Percentiles rank a stretch among this genome's conserved stretches.
Evolutionary conservation across 2,797 vertebrate species (phyloP).

Genomic region (Sphenopsis melanotis): DNA sequence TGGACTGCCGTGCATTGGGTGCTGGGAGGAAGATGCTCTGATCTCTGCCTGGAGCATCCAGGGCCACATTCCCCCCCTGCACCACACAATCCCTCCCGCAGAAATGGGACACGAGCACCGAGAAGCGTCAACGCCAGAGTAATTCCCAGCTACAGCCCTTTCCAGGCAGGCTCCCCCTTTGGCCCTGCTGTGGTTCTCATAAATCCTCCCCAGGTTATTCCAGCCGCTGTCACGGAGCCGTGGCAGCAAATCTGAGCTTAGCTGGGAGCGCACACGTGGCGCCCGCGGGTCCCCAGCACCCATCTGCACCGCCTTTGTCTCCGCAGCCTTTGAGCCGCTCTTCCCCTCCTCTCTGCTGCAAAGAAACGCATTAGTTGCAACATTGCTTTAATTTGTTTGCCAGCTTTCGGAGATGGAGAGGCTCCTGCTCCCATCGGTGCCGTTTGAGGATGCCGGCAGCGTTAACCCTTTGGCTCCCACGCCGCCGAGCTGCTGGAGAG

Average conservation of each 20-base stretch:
- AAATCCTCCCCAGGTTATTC: conserved; percentile 4
- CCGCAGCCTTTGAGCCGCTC: not conserved
- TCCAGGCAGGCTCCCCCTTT: not conserved
- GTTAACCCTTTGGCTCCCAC: not conserved
- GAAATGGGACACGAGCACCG: not conserved
- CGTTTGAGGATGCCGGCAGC: not conserved
- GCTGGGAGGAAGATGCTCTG: not conserved
- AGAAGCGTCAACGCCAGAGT: not conserved
- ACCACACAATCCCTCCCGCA: fast-evolving
- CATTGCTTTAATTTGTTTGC: conserved; percentile 51
- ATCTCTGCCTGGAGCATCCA: not conserved
- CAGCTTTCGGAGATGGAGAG: not conserved
- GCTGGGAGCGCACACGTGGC: conserved; percentile 1
- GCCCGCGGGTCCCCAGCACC: conserved; percentile 34
- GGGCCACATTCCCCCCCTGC: not conserved
- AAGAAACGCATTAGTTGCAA: conserved; percentile 24
- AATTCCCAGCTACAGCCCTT: not conserved
- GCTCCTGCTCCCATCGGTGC: conserved; percentile 36
- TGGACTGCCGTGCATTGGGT: not conserved
- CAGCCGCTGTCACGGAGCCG: not conserved
- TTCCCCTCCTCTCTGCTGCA: conserved; percentile 7
- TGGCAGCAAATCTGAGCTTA: not conserved
- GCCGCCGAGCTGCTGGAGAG: fast-evolving
- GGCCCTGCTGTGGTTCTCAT: not conserved
- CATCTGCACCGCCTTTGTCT: conserved; percentile 46